These are phyloP conservation scores for Papilio polyxenes DNA, from an alignment of 1,140 invertebrate species.

Conservation along the genomic window DNA sequence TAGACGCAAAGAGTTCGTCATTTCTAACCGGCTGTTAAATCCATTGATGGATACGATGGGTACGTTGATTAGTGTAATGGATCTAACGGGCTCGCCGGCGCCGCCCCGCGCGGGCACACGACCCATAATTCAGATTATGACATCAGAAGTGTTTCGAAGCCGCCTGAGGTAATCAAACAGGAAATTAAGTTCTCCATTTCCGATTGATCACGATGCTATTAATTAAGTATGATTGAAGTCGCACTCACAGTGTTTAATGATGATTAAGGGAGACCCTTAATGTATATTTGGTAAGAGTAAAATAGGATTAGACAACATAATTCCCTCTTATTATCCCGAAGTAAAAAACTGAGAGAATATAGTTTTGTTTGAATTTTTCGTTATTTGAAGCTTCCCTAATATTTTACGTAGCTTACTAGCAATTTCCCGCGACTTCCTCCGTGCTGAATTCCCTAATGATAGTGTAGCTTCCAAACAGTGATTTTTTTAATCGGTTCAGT, in stretches of 20 bases:
- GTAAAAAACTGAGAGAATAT: too few relatives aligned
- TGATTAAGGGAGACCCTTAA: background rate
- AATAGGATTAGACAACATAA: too few relatives aligned
- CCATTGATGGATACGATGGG: background rate
- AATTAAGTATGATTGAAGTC: background rate
- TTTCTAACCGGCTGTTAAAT: background rate
- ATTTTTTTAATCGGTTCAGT: too few relatives aligned
- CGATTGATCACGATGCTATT: background rate
- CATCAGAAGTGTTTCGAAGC: background rate
- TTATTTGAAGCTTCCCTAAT: too few relatives aligned
- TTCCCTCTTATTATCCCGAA: too few relatives aligned
- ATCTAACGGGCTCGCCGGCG: background rate
- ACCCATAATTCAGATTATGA: background rate
- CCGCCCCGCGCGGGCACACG: background rate
- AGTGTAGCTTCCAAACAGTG: too few relatives aligned
- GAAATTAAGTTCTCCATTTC: background rate
- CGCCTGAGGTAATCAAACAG: background rate
- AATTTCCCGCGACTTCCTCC: too few relatives aligned
- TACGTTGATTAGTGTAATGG: constrained; percentile 19
- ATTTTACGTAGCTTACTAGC: too few relatives aligned
- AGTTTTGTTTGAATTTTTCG: too few relatives aligned
- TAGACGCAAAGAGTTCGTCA: background rate
- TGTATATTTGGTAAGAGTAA: background rate
- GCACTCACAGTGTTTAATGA: background rate
- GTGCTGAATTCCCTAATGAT: too few relatives aligned